Conservation (phyloP, 2,113 vertebrate species). For the Peromyscus maniculatus region DNA sequence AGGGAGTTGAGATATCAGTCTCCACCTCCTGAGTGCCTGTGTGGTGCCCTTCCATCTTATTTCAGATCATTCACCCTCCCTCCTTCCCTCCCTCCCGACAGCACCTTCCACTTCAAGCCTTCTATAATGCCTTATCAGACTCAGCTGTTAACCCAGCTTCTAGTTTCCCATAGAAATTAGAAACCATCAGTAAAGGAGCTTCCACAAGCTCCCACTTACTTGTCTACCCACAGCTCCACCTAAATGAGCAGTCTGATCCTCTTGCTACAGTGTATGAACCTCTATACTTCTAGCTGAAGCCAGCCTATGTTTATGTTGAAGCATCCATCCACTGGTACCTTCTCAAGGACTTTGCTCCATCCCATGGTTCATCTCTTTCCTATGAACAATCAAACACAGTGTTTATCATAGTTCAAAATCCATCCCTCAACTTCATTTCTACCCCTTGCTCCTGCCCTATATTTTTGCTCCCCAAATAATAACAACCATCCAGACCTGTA, state of each 20-base stretch:
- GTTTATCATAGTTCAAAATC: background rate
- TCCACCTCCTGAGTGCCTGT: no score
- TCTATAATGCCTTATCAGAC: background rate
- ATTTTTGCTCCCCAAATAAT: background rate
- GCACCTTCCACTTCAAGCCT: background rate
- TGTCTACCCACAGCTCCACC: background rate
- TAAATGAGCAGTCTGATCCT: fast-evolving
- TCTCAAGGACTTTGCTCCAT: background rate
- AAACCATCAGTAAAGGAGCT: background rate
- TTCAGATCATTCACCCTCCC: background rate
- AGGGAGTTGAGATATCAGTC: background rate
- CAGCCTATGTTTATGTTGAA: fast-evolving
- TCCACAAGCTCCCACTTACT: fast-evolving
- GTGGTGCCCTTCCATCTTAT: no score
- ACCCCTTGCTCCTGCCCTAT: background rate
- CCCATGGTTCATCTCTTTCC: background rate
- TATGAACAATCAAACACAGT: background rate
- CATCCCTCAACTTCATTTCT: background rate
- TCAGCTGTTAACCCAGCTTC: background rate
- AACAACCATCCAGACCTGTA: background rate
- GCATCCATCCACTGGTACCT: fast-evolving
- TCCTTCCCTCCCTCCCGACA: background rate
- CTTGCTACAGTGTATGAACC: fast-evolving
- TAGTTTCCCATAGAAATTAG: background rate
- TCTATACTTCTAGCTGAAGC: background rate